Percentiles rank a stretch among this genome's conserved stretches.
Evolutionary conservation across 2,113 vertebrate genomes (phyloP).

Genomic region (Eurystomus gularis): DNA sequence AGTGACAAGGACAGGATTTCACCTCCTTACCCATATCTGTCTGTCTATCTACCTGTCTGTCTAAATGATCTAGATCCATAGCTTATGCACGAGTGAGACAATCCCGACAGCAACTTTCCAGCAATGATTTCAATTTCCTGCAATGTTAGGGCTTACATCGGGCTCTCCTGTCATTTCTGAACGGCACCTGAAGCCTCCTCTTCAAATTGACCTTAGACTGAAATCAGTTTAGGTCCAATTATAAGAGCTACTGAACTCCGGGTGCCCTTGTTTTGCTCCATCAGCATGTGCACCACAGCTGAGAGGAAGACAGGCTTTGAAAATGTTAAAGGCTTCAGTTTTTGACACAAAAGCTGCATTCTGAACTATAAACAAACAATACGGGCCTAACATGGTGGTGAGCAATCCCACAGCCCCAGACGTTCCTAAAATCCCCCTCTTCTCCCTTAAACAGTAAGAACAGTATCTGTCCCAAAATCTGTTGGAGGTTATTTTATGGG

Average conservation of each 20-base stretch:
- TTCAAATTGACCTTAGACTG: slow-evolving; percentile 50
- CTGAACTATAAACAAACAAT: background rate
- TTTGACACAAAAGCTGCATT: slow-evolving; percentile 21
- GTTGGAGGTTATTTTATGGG: too few relatives aligned
- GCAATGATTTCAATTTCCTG: background rate
- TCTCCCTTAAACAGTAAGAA: background rate
- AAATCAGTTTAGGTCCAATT: slow-evolving; percentile 53
- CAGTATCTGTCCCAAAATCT: background rate
- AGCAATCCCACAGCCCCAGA: background rate
- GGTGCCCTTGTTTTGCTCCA: slow-evolving; percentile 43
- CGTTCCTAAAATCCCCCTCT: background rate
- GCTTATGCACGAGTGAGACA: background rate
- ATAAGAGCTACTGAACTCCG: slow-evolving; percentile 53
- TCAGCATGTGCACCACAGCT: background rate
- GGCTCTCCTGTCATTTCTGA: slow-evolving; percentile 6
- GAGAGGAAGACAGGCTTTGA: slow-evolving; percentile 24
- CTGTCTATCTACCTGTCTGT: background rate
- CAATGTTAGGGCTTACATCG: background rate
- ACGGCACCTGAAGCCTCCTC: slow-evolving; percentile 36
- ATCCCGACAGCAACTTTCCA: background rate
- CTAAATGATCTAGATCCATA: background rate
- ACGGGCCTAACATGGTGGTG: background rate
- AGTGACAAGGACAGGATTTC: background rate
- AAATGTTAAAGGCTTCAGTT: slow-evolving; percentile 49
- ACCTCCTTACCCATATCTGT: background rate